A percentile compares a stretch with the other conserved stretches of the same genome.
These are phyloP conservation scores for Galeopterus variegatus DNA, from an alignment of 2,113 vertebrate species.

Conservation along the genomic window DNA sequence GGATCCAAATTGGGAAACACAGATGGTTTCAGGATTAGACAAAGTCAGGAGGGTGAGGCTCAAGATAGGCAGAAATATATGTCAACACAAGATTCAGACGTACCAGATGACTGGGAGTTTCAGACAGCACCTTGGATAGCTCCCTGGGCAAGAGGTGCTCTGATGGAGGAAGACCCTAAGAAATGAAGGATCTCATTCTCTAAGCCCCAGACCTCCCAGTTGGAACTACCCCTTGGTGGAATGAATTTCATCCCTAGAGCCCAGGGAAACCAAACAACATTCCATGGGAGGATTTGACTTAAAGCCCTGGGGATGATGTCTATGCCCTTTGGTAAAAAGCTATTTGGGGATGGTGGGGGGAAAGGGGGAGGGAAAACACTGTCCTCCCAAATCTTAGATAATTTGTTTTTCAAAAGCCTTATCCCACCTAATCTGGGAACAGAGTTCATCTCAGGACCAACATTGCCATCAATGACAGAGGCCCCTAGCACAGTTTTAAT, in stretches of 20 bases:
- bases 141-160: slow-evolving; percentile 57
- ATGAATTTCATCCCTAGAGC: not conserved
- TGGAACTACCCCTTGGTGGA: not conserved
- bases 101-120: not conserved
- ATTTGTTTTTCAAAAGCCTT: slow-evolving; percentile 27
- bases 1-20: not conserved
- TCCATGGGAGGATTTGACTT: not conserved
- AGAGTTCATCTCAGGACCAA: not conserved
- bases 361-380: not conserved
- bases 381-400: not conserved
- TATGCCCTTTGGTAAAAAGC: not conserved
- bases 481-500: not conserved
- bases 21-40: slow-evolving; percentile 26
- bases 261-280: not conserved
- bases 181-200: not conserved
- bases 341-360: not conserved
- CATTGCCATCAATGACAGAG: not conserved
- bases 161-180: slow-evolving; percentile 32
- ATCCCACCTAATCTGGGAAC: not conserved
- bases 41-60: not conserved
- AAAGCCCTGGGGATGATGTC: not conserved
- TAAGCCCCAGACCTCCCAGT: not conserved
- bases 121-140: slow-evolving; percentile 82
- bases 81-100: slow-evolving; percentile 9
- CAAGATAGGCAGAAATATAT: slow-evolving; percentile 22